Base-by-base conservation (phyloP, 37 sponge, comb jelly and placozoan genomes). In the Cliona cf. orientalis region DNA sequence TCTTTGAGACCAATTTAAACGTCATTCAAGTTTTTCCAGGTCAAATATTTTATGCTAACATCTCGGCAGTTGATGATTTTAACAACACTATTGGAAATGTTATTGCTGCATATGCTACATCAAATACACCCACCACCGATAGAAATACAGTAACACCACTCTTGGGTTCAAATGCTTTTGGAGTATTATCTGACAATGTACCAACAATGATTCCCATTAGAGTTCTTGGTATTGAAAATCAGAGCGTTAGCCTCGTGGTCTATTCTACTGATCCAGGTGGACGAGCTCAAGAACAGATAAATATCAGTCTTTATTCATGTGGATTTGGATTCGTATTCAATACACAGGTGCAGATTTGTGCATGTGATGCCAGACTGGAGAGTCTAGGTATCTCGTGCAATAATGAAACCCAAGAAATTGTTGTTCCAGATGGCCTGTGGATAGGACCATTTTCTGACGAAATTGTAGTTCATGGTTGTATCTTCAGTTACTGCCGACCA, bases 241-340 rank as follows among this genome's bases (percentile, higher is more conserved):
- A 36, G 3, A 56, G 35, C 23, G 45, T 68, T 5, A 60, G 23
- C 3, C 44, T 79, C 19, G 46, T 42, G 0, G 29, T 86, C 1
- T 79, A 65, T 63, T 44, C 80, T 2, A 34, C 23, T 36, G 71
- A 45, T 4, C 21, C 29, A 3, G 29, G n/a, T 35, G 2, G 46
- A 23, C 21, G 72, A 57, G 66, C 68, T 1, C 75, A 66, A 41
- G 9, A 38, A 28, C 17, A 21, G 12, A 41, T 74, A 14, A 1
- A 0, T 5, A n/a, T 84, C 9, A 31, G 46, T 5, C n/a, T 72
- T 5, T 4, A 12, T 21, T 5, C 3, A 6, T 84, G 84, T 65
- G 66, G 74, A 7, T 14, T 26, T 66, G 84, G 75, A 43, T 84
- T 84, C 75, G 57, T 21, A 0, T 84, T 61, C 42, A 60, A 29